Evolutionary conservation across 1,140 invertebrate genomes (phyloP), one percentile per base, ranked within the genome.

Genomic region (Drosophila bocki): DNA sequence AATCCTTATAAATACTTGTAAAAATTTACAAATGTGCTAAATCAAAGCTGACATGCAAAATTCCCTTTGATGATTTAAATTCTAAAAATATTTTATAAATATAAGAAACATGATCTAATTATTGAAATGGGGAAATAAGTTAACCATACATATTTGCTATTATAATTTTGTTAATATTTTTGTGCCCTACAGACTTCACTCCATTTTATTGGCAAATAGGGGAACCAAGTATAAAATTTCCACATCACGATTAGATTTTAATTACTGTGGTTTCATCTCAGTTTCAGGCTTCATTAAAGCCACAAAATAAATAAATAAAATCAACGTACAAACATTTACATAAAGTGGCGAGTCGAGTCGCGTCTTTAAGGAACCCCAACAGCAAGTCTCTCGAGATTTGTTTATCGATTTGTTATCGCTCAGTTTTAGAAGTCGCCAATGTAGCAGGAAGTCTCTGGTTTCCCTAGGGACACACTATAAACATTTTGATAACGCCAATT

Each of bases 321-420:
- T 1, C 33, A 53, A 19, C 12, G 11, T 12, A 51, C n/a, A 53
- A 19, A 35, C 32, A 35, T 37, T 22, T 22, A 53, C 32, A 15
- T 53, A 15, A 7, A 19, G 6, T 19, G 6, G 3, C 19, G 17
- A 15, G 7, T 3, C n/a, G 11, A 8, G 15, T 48, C 3, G 7
- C 32, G 12, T 19, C 51, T 53, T 19, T 35, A 19, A 12, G 15
- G 32, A 19, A 19, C 17, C 17, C 32, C 32, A 19, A 22, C 13
- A 22, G 32, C 1, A 17, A 33, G 11, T 17, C n/a, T 19, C 50
- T 13, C n/a, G n/a, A 53, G 32, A 35, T 53, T 11, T 53, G 50
- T 53, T 53, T 53, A 53, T 51, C 29, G 48, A 51, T 17, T 51
- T 33, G 29, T 33, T 33, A 51, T 35, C 32, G 32, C 12, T 53